Percentiles rank a stretch among this genome's conserved stretches.
phyloP scores from a whole-genome alignment of 2,113 vertebrate genomes.

The Lampris incognitus region DNA sequence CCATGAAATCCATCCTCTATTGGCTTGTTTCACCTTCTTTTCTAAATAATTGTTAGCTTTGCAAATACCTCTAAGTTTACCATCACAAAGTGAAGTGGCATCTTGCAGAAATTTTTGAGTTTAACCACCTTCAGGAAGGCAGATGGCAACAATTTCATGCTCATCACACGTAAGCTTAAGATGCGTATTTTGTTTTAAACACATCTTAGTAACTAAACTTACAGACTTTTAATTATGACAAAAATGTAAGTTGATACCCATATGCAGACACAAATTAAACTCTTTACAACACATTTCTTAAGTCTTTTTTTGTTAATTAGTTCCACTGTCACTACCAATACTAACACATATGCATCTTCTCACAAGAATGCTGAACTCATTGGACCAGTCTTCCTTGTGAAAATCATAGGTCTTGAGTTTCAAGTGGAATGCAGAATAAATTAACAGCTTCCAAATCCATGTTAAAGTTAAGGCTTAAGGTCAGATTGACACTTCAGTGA shows the following conservation, averaged over 20 bases:
- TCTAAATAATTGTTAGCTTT: no score
- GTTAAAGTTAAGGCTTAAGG: constrained; percentile 58
- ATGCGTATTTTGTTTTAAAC: no score
- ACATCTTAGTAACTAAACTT: no score
- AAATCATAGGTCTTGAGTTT: constrained; percentile 1
- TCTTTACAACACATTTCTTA: constrained; percentile 17
- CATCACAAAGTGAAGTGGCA: no score
- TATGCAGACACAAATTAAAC: constrained; percentile 39
- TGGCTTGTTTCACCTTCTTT: no score
- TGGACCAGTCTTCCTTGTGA: constrained; percentile 2
- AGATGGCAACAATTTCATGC: no score
- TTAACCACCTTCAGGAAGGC: no score
- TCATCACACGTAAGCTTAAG: no score
- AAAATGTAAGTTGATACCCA: constrained; percentile 55
- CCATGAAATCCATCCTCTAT: no score
- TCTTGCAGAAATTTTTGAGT: no score
- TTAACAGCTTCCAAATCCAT: constrained; percentile 32
- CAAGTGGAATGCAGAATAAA: background rate
- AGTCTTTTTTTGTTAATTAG: constrained; percentile 1
- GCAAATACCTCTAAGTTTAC: no score
- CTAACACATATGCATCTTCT: constrained; percentile 23
- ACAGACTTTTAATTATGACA: constrained; percentile 41
- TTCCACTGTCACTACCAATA: background rate
- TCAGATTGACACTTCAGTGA: constrained; percentile 56
- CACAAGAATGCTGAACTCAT: constrained; percentile 2